Base-by-base conservation (phyloP, 2,113 vertebrate species). In the Sterrhoptilus dennistouni region DNA sequence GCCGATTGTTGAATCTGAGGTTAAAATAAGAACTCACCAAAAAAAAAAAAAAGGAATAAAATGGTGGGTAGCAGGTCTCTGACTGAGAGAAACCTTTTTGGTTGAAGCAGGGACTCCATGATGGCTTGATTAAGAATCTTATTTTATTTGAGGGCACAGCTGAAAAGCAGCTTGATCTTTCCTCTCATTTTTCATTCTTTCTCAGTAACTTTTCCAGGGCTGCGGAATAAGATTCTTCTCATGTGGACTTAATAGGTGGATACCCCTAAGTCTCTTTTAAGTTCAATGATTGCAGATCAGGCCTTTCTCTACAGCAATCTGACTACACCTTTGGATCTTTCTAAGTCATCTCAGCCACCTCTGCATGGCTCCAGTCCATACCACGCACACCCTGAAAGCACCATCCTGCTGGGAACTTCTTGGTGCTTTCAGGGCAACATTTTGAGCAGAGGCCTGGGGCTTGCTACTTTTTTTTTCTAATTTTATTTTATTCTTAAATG, bases 91-190 rank as follows among this genome's bases (percentile, higher is more conserved):
- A 68, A 68, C 21, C 36, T 31, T 59, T 93, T 70, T 61, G 71
- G n/a, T 57, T 93, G 64, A 70, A 31, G 77, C 11, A 69, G 29
- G 12, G n/a, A 57, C 59, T 83, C 50, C 27, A 28, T 78, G 64
- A 70, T 29, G 50, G 50, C 54, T 88, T 76, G 88, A 87, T 91
- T 94, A 86, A 87, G 45, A 38, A 71, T 79, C 53, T 79, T 78
- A 17, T 21, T 89, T 86, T 87, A 77, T 93, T 75, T 93, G 75
- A 83, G 52, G 59, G 47, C 42, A 15, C 59, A 77, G 45, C 79
- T 90, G 85, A 90, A 91, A 95, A 65, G 45, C 61, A 76, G 70
- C 28, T 76, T 91, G 44, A 72, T 90, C 81, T 76, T 86, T 83
- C 28, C 28, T 65, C 63, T 91, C 24, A 20, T 74, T 92, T 86